Base-by-base conservation (phyloP, 2,888 invertebrate genomes). In the Aproaerema taeniolella region DNA sequence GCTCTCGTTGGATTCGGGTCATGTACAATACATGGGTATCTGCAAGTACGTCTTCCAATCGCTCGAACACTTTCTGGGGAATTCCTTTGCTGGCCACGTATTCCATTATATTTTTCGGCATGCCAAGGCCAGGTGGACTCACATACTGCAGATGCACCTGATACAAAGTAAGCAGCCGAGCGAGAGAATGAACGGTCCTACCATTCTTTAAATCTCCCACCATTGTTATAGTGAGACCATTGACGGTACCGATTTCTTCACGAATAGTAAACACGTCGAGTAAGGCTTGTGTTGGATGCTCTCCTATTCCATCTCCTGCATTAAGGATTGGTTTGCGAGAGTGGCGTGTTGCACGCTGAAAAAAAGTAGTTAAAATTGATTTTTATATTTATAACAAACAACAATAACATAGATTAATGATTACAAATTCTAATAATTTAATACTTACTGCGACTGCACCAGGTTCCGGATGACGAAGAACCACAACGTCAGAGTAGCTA, bases 151-250 rank as follows among this genome's bases (percentile, higher is more conserved):
- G 75, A 45, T 95, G 95, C 0, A 99, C 96, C 67, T 96, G 95
- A 78, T 99, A 99, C 24, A 97, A 85, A 0, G 98, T 98, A 39
- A 99, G 86, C 7, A 99, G 89, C 47, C 95, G 91, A 3, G 98
- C 98, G 42, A 99, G 85, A 0, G 99, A 99, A 79, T 99, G 99
- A 0, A 99, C 99, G 1, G 99, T 99, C 25, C 99, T 90, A 1
- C 99, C 99, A 76, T 99, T 95, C 73, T 97, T 98, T 53, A 99
- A 87, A 77, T 99, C 99, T 3, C 99, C 99, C 12, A 99, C 98
- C 92, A 99, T 93, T 0, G 99, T 99, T 38, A 99, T 97, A 0
- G 96, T 98, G 7, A 99, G 88, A 0, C 97, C 97, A 68, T 99
- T 99, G 0, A 99, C 98, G 0, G 99, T 99, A 53, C 99, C 99